Conservation (phyloP, 2,888 invertebrate genomes). For the Ochlodes sylvanus region DNA sequence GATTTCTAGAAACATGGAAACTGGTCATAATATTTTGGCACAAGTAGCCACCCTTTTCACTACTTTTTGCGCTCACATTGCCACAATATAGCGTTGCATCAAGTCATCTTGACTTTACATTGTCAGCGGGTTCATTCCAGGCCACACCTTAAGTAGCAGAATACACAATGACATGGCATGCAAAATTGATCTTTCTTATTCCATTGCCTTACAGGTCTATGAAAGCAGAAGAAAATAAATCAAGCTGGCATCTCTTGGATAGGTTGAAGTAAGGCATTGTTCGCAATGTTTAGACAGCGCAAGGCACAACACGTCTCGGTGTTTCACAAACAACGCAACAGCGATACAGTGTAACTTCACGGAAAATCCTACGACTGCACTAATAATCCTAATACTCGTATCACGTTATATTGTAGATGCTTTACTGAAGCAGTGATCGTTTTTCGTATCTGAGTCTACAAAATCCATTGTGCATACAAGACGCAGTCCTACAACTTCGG, state of each 20-base stretch:
- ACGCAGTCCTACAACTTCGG: too few species aligned
- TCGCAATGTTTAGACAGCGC: constrained; percentile 59
- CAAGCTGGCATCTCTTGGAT: constrained; percentile 39
- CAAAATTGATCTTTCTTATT: constrained; percentile 1
- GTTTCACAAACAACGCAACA: constrained; percentile 69
- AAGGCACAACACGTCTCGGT: constrained; percentile 62
- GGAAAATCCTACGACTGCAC: constrained; percentile 16
- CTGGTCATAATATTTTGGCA: too few species aligned
- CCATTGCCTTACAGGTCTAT: not conserved
- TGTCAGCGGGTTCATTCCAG: not conserved
- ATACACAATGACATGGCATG: not conserved
- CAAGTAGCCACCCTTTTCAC: too few species aligned
- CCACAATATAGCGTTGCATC: too few species aligned
- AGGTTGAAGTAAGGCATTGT: constrained; percentile 45
- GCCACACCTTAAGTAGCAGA: too few species aligned
- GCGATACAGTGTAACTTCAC: constrained; percentile 40
- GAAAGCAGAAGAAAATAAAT: constrained; percentile 16
- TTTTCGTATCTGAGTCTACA: too few species aligned
- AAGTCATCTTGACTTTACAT: not conserved
- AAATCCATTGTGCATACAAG: too few species aligned
- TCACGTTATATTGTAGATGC: not conserved
- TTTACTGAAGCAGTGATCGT: too few species aligned
- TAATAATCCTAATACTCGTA: constrained; percentile 1
- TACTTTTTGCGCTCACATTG: too few species aligned
- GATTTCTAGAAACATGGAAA: too few species aligned